A percentile compares a stretch with the other conserved stretches of the same genome.
phyloP scores from a whole-genome alignment of 1,140 invertebrate species.

The Drosophila neocordata region DNA sequence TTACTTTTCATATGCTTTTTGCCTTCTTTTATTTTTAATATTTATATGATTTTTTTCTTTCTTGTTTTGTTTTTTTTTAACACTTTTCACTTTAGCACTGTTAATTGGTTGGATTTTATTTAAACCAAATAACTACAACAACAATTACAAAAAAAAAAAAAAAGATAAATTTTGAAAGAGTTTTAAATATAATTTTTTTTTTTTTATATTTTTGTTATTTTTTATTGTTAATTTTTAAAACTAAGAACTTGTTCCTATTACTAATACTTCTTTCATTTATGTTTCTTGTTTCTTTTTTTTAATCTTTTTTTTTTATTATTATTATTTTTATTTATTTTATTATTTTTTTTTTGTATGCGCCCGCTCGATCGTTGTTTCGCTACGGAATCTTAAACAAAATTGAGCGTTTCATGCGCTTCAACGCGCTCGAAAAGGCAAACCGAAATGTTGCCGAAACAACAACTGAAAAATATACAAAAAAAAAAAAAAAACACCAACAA shows the following conservation, averaged over 20 bases:
- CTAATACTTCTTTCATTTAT: too few species aligned
- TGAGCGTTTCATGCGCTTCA: conserved; percentile 51
- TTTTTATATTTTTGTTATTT: not conserved
- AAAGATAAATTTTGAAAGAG: too few species aligned
- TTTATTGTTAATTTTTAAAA: not conserved
- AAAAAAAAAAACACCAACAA: conserved; percentile 1
- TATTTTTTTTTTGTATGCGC: conserved; percentile 18
- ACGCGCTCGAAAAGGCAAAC: conserved; percentile 48
- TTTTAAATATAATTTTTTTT: not conserved
- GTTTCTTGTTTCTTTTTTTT: too few species aligned
- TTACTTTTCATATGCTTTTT: conserved; percentile 4
- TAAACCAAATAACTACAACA: not conserved
- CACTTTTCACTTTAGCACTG: conserved; percentile 1
- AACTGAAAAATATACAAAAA: conserved; percentile 33
- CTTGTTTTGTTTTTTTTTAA: not conserved
- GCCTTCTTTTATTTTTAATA: conserved; percentile 5
- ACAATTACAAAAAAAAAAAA: too few species aligned
- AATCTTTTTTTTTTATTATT: conserved; percentile 9
- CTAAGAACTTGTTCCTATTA: not conserved
- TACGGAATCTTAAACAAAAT: conserved; percentile 73
- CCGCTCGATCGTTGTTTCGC: conserved; percentile 60
- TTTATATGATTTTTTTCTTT: too few species aligned
- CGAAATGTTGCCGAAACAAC: conserved; percentile 51
- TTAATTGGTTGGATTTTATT: too few species aligned
- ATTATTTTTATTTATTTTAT: conserved; percentile 22